Evolutionary conservation across 2,888 invertebrate species (phyloP).

Genomic region (Athetis lepigone): DNA sequence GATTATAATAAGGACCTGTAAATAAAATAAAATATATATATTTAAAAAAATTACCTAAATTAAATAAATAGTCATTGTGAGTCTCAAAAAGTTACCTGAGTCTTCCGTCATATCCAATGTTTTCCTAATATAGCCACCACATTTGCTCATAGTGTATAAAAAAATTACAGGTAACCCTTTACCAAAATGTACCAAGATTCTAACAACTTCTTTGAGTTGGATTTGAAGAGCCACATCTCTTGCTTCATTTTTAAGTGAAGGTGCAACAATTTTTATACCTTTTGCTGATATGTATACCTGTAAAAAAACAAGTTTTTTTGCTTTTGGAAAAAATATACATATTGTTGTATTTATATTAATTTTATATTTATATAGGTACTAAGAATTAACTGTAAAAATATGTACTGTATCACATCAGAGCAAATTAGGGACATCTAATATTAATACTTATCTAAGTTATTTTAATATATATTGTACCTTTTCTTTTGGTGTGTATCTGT

Average conservation of each 20-base stretch:
- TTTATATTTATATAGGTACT: no score
- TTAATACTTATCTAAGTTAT: background rate
- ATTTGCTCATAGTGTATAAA: conserved; percentile 93
- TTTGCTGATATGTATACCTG: conserved; percentile 91
- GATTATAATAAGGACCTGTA: conserved; percentile 91
- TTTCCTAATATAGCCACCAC: conserved; percentile 93
- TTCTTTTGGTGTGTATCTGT: conserved; percentile 94
- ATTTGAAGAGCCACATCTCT: conserved; percentile 92
- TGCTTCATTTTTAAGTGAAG: conserved; percentile 89
- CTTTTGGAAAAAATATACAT: background rate
- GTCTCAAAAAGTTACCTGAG: conserved; percentile 72
- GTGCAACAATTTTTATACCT: conserved; percentile 91
- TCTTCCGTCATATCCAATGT: conserved; percentile 93
- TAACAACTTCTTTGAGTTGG: conserved; percentile 92
- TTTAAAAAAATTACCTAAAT: background rate
- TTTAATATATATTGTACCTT: conserved; percentile 85
- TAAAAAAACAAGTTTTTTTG: conserved; percentile 55
- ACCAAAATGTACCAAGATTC: conserved; percentile 94
- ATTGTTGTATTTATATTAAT: no score
- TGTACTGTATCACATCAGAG: no score
- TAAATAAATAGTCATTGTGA: background rate
- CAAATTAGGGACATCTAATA: no score
- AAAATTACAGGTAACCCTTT: conserved; percentile 95
- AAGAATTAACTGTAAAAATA: no score
- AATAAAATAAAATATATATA: conserved; percentile 14